These are phyloP conservation scores for Cyprinodon brontotheroides DNA, from an alignment of 2,113 vertebrate genomes.

Conservation along the genomic window DNA sequence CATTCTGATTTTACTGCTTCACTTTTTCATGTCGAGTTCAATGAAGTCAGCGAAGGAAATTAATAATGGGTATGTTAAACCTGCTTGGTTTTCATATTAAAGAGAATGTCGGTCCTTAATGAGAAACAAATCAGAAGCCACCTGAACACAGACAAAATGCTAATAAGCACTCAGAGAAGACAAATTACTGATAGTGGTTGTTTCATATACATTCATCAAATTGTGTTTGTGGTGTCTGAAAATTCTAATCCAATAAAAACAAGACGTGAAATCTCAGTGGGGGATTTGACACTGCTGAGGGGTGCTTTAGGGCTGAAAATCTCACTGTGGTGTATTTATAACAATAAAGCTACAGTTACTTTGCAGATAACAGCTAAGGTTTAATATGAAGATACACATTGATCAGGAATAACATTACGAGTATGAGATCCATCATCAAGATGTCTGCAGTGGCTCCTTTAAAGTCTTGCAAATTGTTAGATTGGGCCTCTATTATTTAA, in stretches of 20 bases:
- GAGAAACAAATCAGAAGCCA: not conserved
- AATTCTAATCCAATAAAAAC: conserved; percentile 9
- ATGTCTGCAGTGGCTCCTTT: too few relatives aligned
- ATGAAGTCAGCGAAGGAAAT: not conserved
- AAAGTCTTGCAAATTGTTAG: too few relatives aligned
- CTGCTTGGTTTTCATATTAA: conserved; percentile 1
- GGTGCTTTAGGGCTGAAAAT: not conserved
- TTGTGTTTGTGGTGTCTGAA: conserved; percentile 1
- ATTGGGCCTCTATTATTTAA: too few relatives aligned
- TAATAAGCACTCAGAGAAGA: not conserved
- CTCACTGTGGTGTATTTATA: not conserved
- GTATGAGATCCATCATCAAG: not conserved
- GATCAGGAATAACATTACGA: not conserved
- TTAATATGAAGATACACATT: not conserved
- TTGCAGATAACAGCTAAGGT: not conserved
- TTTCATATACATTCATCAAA: conserved; percentile 12
- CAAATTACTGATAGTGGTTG: not conserved
- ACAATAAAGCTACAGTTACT: not conserved
- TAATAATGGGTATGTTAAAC: not conserved
- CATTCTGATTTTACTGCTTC: not conserved
- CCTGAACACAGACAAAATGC: conserved; percentile 1
- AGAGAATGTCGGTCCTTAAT: not conserved
- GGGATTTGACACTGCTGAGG: not conserved
- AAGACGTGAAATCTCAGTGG: not conserved
- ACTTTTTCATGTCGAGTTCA: conserved; percentile 2